Evolutionary conservation across 2,888 invertebrate genomes (phyloP), one percentile per base, ranked within the genome.

Genomic region (Vanessa cardui): DNA sequence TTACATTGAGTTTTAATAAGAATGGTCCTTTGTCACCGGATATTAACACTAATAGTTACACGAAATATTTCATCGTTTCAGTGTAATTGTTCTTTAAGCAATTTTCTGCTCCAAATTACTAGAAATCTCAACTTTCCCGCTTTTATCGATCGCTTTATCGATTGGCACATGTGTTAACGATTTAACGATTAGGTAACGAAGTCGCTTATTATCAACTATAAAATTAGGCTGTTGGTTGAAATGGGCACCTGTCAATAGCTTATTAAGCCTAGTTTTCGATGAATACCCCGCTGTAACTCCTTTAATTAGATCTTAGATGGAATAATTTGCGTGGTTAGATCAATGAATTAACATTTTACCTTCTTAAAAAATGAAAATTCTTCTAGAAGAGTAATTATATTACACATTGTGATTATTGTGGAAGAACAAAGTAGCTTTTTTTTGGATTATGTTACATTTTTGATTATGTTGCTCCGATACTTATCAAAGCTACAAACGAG

Each of bases 151-250:
- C 61, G 50, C 50, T 62, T 52, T 62, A 66, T 46, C 44, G 58
- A 65, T 49, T 49, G 52, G 52, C 52, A 54, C 64, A 69, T 69
- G 71, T 71, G 69, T 58, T 64, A 64, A 64, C 71, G 68, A 12
- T 12, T 62, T 66, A 65, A 68, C 70, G 64, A 69, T 71, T 62
- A 59, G 62, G 64, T 64, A 21, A 64, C 46, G 45, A 49, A 62
- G 18, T 46, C 58, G 44, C 62, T 70, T 70, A 70, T 70, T 70
- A 70, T 33, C 58, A 45, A 44, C 66, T 50, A 56, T 63, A 56
- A 50, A 31, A 31, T 52, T 50, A 44, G 26, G 52, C 33, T 26
- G 49, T 33, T 45, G 50, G 2, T 49, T 44, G 52, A 39, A 45
- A 26, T 31, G 46, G 59, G 33, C 66, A 67, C 66, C 64, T 67